Evolutionary conservation across 1,140 invertebrate genomes (phyloP), one percentile per base, ranked within the genome.

Genomic region (Helicoverpa armigera): DNA sequence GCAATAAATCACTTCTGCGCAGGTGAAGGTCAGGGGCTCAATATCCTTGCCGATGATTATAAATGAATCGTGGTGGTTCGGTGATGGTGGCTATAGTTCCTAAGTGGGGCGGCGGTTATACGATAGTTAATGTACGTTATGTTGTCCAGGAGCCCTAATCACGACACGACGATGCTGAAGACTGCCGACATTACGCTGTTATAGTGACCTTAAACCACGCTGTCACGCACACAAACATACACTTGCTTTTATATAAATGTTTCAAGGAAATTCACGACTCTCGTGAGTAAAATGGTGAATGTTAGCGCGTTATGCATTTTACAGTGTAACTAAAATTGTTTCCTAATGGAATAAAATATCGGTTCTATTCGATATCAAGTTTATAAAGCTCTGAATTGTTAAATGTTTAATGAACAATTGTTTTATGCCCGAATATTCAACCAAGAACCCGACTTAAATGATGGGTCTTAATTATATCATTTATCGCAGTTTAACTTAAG

Each of bases 61-160:
- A 23, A 23, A 23, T 50, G 48, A 63, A 63, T 76, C 23, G 60
- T 76, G 58, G 72, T 76, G 74, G 18, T 65, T 51, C 43, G 54
- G 61, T 74, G 74, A 76, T 18, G 67, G 58, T 51, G 51, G 48
- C 18, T 16, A 56, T 81, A 51, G 48, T 29, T 58, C 14, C 53
- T 69, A 69, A 50, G 18, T 43, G 35, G 35, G 35, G 35, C 35
- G 35, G 35, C 35, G 35, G 35, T 43, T 5, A 43, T 43, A 43
- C 35, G 9, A 43, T 56, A 58, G 69, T 12, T 73, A 73, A 73
- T 58, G 13, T 16, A 31, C 83, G 77, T 87, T 79, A 58, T 43
- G 9, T 83, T 83, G 54, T 86, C 74, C 88, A 93, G 91, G 90
- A 93, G 91, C 63, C 91, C 91, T 11, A 89, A 90, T 70, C 88